Evolutionary conservation across 2,888 invertebrate species (phyloP).

Genomic region (Aquatica leii): DNA sequence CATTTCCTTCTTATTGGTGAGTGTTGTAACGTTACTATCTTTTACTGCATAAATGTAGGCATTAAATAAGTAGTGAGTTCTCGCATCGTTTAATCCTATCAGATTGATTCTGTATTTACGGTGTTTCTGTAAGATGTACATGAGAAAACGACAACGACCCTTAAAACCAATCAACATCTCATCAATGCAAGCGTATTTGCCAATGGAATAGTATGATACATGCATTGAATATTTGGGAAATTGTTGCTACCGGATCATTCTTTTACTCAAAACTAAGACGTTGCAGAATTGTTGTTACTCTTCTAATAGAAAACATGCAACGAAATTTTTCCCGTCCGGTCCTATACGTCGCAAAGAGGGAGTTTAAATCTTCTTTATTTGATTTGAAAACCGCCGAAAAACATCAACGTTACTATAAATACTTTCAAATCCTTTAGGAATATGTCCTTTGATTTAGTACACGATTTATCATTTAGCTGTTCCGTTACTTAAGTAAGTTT

Average conservation of each 20-base stretch:
- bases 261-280: not conserved
- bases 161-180: constrained; percentile 33
- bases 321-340: not conserved
- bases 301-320: no score
- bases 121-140: constrained; percentile 45
- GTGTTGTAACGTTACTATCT: not conserved
- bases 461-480: not conserved
- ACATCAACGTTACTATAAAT: not conserved
- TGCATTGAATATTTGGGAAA: not conserved
- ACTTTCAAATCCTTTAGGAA: not conserved
- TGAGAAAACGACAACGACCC: constrained; percentile 21
- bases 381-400: not conserved
- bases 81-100: not conserved
- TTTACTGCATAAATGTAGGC: no score
- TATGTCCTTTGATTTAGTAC: not conserved
- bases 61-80: no score
- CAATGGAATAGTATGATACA: not conserved
- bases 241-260: not conserved
- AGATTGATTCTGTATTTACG: constrained; percentile 43
- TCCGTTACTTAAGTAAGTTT: not conserved
- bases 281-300: no score
- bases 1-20: not conserved
- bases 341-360: not conserved
- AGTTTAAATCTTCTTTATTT: no score
- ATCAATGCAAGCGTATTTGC: constrained; percentile 31